Evolutionary conservation across 1,140 invertebrate species (phyloP), one percentile per base, ranked within the genome.

Genomic region (Nylanderia fulva): DNA sequence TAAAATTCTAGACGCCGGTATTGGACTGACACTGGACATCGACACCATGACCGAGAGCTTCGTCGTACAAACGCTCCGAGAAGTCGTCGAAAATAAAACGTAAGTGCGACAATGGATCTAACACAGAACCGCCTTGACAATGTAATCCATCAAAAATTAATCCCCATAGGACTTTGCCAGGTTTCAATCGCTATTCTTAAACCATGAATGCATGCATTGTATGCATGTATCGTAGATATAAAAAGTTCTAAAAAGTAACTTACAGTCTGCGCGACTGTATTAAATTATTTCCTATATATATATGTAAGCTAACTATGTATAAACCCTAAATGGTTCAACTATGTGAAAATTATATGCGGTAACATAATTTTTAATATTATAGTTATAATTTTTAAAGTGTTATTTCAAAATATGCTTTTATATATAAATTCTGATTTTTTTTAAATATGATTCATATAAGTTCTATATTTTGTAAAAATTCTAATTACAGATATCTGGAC

Each of bases 51-150:
- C 91, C 1, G 89, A 92, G 63, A 85, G 92, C 63, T 89, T 77
- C 9, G 64, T 95, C 61, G 80, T 75, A n/a, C 39, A 45, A 36
- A 80, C 90, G 5, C 82, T 95, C 24, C 71, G 90, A 21, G 86
- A 93, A 80, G 60, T 94, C n/a, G 63, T 95, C 18, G 18, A 90
- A 9, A 93, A 95, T 88, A 86, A 90, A 85, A 91, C 87, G 94
- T 94, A 86, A 92, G 92, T 63, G 61, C 18, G 71, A 42, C 42
- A n/a, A n/a, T 13, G 24, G 9, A 52, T 71, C 33, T 18, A 45
- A 63, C 6, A 39, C 21, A 27, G 15, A 54, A 66, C 68, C 11
- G 61, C 36, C 24, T 48, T n/a, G 21, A 36, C 33, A 54, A 18
- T 64, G 29, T 79, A 33, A 79, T 29, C 11, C 71, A 58, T 82